Percentiles rank a stretch among this genome's conserved stretches.
These are phyloP conservation scores for Molossus molossus DNA, from an alignment of 2,797 vertebrate species.

Conservation along the genomic window DNA sequence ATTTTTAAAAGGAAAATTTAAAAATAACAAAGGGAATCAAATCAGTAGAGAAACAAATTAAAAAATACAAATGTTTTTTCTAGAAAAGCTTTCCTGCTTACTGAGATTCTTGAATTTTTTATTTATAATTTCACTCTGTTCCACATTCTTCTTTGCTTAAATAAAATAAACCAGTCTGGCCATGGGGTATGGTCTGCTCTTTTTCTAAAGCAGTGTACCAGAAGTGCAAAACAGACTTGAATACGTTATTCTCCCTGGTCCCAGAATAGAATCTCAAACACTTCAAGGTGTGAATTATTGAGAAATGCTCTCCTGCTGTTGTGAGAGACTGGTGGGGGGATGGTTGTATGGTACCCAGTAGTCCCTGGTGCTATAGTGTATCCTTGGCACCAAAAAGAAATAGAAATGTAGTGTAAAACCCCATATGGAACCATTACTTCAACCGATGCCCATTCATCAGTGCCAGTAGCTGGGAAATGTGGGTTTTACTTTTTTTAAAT, in stretches of 20 bases:
- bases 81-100: background rate
- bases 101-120: background rate
- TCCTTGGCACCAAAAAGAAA: background rate
- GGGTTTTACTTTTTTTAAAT: background rate
- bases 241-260: background rate
- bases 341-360: background rate
- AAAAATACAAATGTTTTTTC: conserved; percentile 11
- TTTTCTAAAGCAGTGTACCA: conserved; percentile 40
- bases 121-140: conserved; percentile 35
- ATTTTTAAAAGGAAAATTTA: conserved; percentile 42
- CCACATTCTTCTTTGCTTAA: background rate
- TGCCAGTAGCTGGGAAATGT: background rate
- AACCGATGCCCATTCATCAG: background rate
- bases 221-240: conserved; percentile 45
- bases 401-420: background rate
- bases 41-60: background rate
- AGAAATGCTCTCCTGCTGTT: background rate
- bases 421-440: background rate
- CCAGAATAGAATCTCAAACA: background rate
- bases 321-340: background rate
- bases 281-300: background rate
- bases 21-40: conserved; percentile 6
- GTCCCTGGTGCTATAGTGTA: background rate
- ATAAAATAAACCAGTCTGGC: background rate
- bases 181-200: background rate